Percentiles rank a stretch among this genome's conserved stretches.
Conservation (phyloP, 2,888 invertebrate genomes). For the Macaria notata region DNA sequence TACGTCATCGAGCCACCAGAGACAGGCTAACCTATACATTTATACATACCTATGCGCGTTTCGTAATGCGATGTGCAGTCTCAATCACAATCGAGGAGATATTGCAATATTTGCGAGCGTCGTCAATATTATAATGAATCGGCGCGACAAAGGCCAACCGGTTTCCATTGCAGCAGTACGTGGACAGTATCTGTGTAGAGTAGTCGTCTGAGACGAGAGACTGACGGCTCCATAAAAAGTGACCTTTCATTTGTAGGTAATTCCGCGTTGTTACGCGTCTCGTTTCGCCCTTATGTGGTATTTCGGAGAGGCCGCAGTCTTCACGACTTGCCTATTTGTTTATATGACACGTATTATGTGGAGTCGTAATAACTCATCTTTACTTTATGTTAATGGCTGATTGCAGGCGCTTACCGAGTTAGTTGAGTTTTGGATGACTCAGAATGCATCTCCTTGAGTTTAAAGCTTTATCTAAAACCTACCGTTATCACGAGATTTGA, state of each 20-base stretch:
- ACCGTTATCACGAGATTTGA: no score
- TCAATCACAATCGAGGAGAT: not conserved
- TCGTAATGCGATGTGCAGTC: not conserved
- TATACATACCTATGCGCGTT: not conserved
- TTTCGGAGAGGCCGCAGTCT: not conserved
- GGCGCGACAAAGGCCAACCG: not conserved
- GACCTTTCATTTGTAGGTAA: conserved; percentile 1
- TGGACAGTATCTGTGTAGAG: not conserved
- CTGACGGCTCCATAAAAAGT: not conserved
- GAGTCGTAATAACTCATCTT: no score
- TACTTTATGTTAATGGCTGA: no score
- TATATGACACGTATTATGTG: no score
- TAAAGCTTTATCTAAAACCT: no score
- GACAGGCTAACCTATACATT: not conserved
- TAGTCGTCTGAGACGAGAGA: not conserved
- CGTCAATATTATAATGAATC: not conserved
- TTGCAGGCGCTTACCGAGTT: no score
- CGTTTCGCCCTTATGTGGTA: not conserved
- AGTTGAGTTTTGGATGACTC: no score
- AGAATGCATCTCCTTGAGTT: no score
- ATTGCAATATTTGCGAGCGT: not conserved
- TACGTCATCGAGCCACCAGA: conserved; percentile 7
- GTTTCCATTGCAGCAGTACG: not conserved
- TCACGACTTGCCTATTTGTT: not conserved
- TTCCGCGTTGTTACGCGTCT: conserved; percentile 1